phyloP scores from a whole-genome alignment of 2,113 vertebrate species.

The Engystomops pustulosus region DNA sequence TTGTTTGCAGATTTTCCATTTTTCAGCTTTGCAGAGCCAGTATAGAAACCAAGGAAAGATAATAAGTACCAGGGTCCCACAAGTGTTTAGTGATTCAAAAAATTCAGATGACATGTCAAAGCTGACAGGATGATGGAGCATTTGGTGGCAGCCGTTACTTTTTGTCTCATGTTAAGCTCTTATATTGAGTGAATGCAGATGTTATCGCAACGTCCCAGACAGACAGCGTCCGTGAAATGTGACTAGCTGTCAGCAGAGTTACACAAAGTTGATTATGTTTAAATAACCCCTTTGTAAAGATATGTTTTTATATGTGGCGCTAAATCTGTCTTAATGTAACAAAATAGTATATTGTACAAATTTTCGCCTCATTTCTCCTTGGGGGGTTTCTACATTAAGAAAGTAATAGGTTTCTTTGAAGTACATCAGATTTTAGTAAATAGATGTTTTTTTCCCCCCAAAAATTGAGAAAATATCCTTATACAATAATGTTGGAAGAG shows the following conservation, averaged over 20 bases:
- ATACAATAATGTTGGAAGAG: background rate
- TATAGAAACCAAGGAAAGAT: conserved; percentile 81
- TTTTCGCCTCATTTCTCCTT: background rate
- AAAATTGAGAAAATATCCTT: background rate
- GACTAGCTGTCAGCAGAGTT: conserved; percentile 85
- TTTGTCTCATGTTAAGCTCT: conserved; percentile 87
- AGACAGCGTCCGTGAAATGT: conserved; percentile 83
- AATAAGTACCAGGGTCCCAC: conserved; percentile 84
- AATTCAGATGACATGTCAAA: conserved; percentile 87
- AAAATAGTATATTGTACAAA: conserved; percentile 34
- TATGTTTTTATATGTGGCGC: conserved; percentile 61
- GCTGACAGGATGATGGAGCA: conserved; percentile 83
- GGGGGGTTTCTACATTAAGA: conserved; percentile 15
- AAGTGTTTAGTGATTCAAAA: conserved; percentile 89
- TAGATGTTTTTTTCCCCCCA: background rate
- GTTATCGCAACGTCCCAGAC: conserved; percentile 87
- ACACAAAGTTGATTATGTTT: conserved; percentile 81
- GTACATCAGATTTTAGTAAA: conserved; percentile 15
- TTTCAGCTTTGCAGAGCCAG: conserved; percentile 74
- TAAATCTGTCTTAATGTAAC: conserved; percentile 43
- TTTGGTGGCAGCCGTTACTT: conserved; percentile 82
- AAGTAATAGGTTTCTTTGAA: conserved; percentile 17
- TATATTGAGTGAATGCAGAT: conserved; percentile 96
- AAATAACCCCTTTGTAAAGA: conserved; percentile 77
- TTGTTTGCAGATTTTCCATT: conserved; percentile 83